phyloP scores from a whole-genome alignment of 2,113 vertebrate genomes.

The Osmerus mordax region DNA sequence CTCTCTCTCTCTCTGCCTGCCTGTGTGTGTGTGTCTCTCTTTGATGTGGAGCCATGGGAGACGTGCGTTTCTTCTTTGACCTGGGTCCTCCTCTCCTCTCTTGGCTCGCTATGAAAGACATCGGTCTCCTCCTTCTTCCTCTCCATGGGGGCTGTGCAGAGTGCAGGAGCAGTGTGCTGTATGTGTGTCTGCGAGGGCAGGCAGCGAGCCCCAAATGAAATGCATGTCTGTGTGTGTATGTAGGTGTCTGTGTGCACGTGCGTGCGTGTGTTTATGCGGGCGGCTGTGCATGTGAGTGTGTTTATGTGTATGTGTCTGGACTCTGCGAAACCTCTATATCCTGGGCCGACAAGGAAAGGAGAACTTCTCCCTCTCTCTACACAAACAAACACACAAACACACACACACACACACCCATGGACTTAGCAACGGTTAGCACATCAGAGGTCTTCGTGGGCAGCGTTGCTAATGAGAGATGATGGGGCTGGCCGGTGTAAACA shows the following conservation, averaged over 20 bases:
- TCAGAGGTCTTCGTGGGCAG: slow-evolving; percentile 68
- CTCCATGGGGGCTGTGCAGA: neutral
- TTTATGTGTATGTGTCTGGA: slow-evolving; percentile 6
- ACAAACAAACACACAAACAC: slow-evolving; percentile 6
- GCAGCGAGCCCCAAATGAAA: slow-evolving; percentile 41
- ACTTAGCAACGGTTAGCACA: slow-evolving; percentile 63
- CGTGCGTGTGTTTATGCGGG: slow-evolving; percentile 31
- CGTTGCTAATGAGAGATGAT: slow-evolving; percentile 75
- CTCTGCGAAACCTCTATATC: slow-evolving; percentile 49
- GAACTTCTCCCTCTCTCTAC: slow-evolving; percentile 20
- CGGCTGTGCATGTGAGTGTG: slow-evolving; percentile 31
- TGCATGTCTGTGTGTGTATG: slow-evolving; percentile 32
- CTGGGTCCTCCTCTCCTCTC: slow-evolving; percentile 51
- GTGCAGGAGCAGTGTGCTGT: slow-evolving; percentile 16
- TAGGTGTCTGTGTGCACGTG: neutral
- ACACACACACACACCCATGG: slow-evolving; percentile 36
- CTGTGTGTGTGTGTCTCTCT: slow-evolving; percentile 44
- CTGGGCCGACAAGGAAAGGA: slow-evolving; percentile 47
- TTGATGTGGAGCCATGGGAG: slow-evolving; percentile 66
- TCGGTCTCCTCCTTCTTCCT: slow-evolving; percentile 9
- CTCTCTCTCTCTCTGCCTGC: slow-evolving; percentile 9
- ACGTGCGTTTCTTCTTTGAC: slow-evolving; percentile 48
- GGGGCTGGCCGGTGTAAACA: slow-evolving; percentile 71
- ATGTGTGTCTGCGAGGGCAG: slow-evolving; percentile 39
- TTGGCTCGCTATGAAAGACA: slow-evolving; percentile 63